Base-by-base conservation (phyloP, 1,140 invertebrate genomes). In the Sminthurides bifidus region DNA sequence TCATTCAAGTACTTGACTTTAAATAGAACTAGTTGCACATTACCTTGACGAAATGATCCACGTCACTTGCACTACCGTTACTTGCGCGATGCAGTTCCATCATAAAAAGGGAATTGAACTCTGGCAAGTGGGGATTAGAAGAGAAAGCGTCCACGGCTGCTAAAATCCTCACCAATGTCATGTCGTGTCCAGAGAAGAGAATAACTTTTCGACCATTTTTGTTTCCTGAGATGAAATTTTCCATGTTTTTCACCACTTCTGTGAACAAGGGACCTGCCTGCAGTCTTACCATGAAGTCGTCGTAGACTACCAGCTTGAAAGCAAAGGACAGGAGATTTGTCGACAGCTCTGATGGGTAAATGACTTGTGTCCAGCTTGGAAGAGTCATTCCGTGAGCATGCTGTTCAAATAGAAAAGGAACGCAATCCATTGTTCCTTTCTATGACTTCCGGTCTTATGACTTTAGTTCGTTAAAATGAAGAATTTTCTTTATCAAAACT, bases 351-450 rank as follows among this genome's bases (percentile, higher is more conserved):
- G 8, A 15, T 23, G 40, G 40, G 40, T 56, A 85, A 33, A 81
- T 79, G 56, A 76, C 73, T 60, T 77, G 76, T 0, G 83, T 79
- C 83, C 84, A 85, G 43, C 77, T 71, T 0, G 85, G 85, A 19
- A 89, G 66, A 27, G 75, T 72, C n/a, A 87, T 68, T n/a, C 79
- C 78, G 26, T 79, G 74, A n/a, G 79, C 73, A 65, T 75, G 60
- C 71, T 74, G 52, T n/a, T 61, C 50, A 37, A n/a, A 37, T n/a
- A 44, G 2, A 2, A 50, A 31, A 29, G 40, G 15, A 56, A n/a
- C n/a, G n/a, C n/a, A n/a, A n/a, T 17, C 33, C 17, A 37, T 17
- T 37, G 17, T 37, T 17, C 33, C 10, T 37, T 37, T 12, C 33
- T 37, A 12, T 12, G 17, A 37, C 33, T 37, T 37, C 33, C 12